These are phyloP conservation scores for Leptinotarsa peninsularis DNA, from an alignment of 2,888 invertebrate genomes.

Conservation along the genomic window DNA sequence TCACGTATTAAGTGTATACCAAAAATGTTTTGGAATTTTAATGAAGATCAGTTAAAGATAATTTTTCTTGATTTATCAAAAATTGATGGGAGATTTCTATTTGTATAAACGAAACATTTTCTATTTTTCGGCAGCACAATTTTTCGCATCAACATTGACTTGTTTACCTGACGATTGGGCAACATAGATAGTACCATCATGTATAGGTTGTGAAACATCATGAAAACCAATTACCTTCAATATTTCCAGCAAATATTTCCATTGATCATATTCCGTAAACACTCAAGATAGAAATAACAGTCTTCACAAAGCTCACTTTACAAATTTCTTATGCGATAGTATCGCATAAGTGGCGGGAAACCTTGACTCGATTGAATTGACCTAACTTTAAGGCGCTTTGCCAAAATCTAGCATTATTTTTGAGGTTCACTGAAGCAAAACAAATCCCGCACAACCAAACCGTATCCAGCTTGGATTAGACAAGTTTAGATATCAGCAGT, in stretches of 20 bases:
- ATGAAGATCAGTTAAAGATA: too few relatives aligned
- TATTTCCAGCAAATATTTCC: not conserved
- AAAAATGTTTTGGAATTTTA: too few relatives aligned
- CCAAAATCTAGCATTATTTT: slow-evolving; percentile 3
- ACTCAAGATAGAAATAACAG: too few relatives aligned
- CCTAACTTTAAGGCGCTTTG: not conserved
- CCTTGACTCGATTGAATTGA: not conserved
- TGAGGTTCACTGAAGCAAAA: not conserved
- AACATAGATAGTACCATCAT: too few relatives aligned
- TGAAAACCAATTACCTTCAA: not conserved
- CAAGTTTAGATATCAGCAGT: not conserved
- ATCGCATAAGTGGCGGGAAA: not conserved
- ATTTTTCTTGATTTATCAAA: too few relatives aligned
- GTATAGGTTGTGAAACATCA: not conserved
- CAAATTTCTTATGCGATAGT: not conserved
- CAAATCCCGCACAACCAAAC: not conserved
- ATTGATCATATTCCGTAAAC: not conserved
- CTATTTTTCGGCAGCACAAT: too few relatives aligned
- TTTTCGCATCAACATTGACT: too few relatives aligned
- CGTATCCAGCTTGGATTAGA: not conserved
- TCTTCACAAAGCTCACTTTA: too few relatives aligned
- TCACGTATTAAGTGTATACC: too few relatives aligned
- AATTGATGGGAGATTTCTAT: too few relatives aligned
- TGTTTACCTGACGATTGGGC: too few relatives aligned
- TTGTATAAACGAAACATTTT: too few relatives aligned